Evolutionary conservation across 1,140 invertebrate species (phyloP).

Genomic region (Onthophagus taurus): DNA sequence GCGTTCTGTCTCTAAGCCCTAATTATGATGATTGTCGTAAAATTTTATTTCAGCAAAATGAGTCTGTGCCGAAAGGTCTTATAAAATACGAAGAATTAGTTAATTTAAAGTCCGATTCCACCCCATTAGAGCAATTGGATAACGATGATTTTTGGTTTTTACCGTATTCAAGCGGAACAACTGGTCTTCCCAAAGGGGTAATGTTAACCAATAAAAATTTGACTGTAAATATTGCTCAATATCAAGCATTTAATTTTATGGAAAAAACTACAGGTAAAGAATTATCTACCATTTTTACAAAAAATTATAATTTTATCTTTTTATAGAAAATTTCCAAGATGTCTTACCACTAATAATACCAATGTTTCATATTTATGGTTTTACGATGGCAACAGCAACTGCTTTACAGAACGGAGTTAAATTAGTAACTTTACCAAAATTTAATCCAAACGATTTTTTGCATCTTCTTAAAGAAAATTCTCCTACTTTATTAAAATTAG

Average conservation of each 20-base stretch:
- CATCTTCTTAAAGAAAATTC: slow-evolving; percentile 45
- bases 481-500: slow-evolving; percentile 46
- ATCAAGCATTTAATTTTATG: not conserved
- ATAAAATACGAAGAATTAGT: slow-evolving; percentile 24
- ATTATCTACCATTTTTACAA: not conserved
- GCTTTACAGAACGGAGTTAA: slow-evolving; percentile 54
- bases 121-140: slow-evolving; percentile 31
- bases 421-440: slow-evolving; percentile 64
- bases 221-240: slow-evolving; percentile 41
- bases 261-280: slow-evolving; percentile 4
- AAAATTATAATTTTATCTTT: not conserved
- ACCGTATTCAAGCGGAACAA: slow-evolving; percentile 76
- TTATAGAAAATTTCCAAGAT: slow-evolving; percentile 46
- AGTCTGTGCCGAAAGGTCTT: not conserved
- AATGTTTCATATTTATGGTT: slow-evolving; percentile 79
- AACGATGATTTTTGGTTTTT: not conserved
- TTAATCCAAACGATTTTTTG: slow-evolving; percentile 54
- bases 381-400: slow-evolving; percentile 46
- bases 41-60: slow-evolving; percentile 3
- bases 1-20: too few species aligned
- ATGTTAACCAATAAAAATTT: slow-evolving; percentile 63
- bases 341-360: slow-evolving; percentile 58
- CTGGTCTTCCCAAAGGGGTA: slow-evolving; percentile 82
- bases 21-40: too few species aligned
- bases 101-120: slow-evolving; percentile 28